Percentiles rank a stretch among this genome's conserved stretches.
Conservation (phyloP, 2,797 vertebrate genomes). For the Cyprinella venusta region DNA sequence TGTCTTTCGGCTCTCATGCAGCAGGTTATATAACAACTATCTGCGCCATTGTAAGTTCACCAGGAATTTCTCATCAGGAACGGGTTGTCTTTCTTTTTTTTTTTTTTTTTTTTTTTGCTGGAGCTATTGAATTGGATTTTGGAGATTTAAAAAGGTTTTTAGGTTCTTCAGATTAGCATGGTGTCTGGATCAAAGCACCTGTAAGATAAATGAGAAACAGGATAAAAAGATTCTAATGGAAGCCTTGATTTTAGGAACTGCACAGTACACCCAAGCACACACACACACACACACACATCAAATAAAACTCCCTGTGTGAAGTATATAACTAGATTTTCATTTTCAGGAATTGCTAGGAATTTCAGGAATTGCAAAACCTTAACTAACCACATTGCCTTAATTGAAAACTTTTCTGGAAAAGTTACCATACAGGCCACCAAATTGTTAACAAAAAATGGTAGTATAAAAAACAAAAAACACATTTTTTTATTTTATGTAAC, state of each 20-base stretch:
- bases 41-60: background rate
- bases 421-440: background rate
- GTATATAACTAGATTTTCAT: background rate
- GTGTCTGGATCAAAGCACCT: conserved; percentile 2
- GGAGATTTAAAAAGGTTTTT: background rate
- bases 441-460: background rate
- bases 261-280: too few relatives aligned
- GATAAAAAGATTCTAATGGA: background rate
- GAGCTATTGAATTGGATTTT: background rate
- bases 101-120: background rate
- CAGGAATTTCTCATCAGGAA: background rate
- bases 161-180: background rate
- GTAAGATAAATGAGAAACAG: background rate
- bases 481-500: background rate
- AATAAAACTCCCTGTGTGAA: background rate
- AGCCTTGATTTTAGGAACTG: background rate
- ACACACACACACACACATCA: background rate
- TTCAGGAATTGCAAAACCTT: background rate
- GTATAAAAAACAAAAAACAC: background rate
- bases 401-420: background rate
- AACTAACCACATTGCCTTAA: background rate
- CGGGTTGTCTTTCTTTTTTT: background rate
- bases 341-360: background rate
- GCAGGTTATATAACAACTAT: conserved; percentile 36
- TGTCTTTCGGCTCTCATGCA: conserved; percentile 45